phyloP scores from a whole-genome alignment of 23 tunicate species.

The Diplosoma virens region DNA sequence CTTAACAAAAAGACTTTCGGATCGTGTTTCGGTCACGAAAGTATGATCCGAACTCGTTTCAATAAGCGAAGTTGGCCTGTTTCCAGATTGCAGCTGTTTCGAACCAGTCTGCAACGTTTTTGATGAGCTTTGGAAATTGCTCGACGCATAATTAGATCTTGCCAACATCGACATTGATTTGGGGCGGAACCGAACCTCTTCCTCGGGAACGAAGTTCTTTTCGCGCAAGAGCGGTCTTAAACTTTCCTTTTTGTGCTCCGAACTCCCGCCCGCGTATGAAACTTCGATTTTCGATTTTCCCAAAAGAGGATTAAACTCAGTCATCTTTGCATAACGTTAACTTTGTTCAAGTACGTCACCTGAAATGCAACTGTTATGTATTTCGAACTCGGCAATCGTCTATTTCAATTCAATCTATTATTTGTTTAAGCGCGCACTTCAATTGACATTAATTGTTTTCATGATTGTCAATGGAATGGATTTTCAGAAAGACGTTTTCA shows the following conservation, averaged over 20 bases:
- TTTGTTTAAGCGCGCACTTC: too few relatives aligned
- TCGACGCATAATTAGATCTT: not conserved
- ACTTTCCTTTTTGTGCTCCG: constrained; percentile 4
- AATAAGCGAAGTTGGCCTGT: not conserved
- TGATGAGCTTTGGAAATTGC: not conserved
- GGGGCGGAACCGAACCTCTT: not conserved
- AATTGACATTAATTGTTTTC: too few relatives aligned
- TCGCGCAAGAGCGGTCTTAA: constrained; percentile 11
- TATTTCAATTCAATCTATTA: too few relatives aligned
- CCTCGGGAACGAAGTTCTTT: not conserved
- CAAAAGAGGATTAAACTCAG: constrained; percentile 14
- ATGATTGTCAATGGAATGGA: too few relatives aligned
- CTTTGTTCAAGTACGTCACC: too few relatives aligned
- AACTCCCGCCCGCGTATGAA: not conserved
- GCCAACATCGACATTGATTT: constrained; percentile 17
- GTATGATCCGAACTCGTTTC: not conserved
- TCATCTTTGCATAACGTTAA: too few relatives aligned
- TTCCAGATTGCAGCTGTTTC: too few relatives aligned
- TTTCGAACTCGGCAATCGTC: too few relatives aligned
- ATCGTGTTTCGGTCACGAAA: not conserved
- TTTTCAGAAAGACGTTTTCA: too few relatives aligned
- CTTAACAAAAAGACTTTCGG: constrained; percentile 4
- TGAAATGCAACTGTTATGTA: too few relatives aligned
- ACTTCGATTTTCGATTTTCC: not conserved
- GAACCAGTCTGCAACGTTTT: too few relatives aligned